Conservation (phyloP, 2,113 vertebrate species). For the Coryphaenoides rupestris region DNA sequence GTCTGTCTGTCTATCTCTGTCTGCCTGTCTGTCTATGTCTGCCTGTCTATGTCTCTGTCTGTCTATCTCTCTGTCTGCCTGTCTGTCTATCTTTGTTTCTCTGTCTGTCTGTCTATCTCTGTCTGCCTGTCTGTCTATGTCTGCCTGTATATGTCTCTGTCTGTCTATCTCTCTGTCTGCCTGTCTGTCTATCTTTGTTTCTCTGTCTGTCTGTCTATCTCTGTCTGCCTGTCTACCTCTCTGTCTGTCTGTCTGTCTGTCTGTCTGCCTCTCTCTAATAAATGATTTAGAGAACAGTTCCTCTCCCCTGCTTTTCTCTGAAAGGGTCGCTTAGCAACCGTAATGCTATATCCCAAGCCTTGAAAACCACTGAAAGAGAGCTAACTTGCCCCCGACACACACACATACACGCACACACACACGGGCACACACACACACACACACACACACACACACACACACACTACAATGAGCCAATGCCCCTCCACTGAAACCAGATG, state of each 20-base stretch:
- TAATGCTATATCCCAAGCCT: conserved; percentile 82
- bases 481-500: conserved; percentile 50
- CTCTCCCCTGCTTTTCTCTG: conserved; percentile 72
- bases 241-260: conserved; percentile 8
- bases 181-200: no score
- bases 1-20: no score
- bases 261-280: conserved; percentile 60
- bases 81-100: no score
- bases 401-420: conserved; percentile 7
- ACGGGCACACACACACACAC: conserved; percentile 17
- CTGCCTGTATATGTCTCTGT: no score
- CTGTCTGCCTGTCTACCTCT: conserved; percentile 38
- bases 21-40: no score
- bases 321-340: conserved; percentile 83
- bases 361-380: conserved; percentile 63
- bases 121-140: no score
- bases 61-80: no score
- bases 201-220: no score
- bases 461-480: conserved; percentile 3
- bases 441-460: conserved; percentile 18
- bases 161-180: no score
- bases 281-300: conserved; percentile 87
- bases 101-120: no score
- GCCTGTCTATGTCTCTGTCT: no score
- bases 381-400: conserved; percentile 35